Conservation (phyloP, 2,113 vertebrate genomes). For the Nyctereutes procyonoides region DNA sequence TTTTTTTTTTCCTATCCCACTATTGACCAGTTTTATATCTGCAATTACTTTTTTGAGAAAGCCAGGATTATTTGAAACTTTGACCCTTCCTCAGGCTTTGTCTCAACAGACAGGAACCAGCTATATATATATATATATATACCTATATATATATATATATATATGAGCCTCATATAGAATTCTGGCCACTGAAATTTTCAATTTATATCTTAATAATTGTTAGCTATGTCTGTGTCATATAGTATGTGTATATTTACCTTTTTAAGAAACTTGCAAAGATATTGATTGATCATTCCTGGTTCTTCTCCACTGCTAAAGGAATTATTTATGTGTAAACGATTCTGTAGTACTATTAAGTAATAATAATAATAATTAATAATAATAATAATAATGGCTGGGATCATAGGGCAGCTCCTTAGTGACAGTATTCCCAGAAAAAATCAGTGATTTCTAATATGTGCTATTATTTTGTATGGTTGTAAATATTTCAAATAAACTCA, state of each 20-base stretch:
- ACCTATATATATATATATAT: background rate
- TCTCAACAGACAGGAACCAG: background rate
- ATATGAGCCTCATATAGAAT: background rate
- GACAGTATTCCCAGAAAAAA: background rate
- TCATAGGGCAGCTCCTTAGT: background rate
- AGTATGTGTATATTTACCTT: background rate
- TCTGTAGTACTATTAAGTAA: background rate
- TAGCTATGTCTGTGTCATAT: background rate
- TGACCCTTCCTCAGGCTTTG: background rate
- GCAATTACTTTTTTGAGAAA: background rate
- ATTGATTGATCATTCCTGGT: background rate
- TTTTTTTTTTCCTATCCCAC: background rate
- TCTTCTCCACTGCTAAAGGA: background rate
- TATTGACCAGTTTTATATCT: background rate
- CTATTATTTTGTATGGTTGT: background rate
- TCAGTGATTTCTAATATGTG: background rate
- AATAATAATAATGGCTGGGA: background rate
- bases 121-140: background rate
- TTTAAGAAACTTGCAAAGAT: background rate
- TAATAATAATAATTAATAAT: background rate
- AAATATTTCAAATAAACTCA: background rate
- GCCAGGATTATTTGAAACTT: background rate
- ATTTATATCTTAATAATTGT: background rate
- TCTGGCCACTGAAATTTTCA: background rate
- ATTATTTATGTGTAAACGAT: background rate